Evolutionary conservation across 2,888 invertebrate species (phyloP).

Genomic region (Deilephila elpenor): DNA sequence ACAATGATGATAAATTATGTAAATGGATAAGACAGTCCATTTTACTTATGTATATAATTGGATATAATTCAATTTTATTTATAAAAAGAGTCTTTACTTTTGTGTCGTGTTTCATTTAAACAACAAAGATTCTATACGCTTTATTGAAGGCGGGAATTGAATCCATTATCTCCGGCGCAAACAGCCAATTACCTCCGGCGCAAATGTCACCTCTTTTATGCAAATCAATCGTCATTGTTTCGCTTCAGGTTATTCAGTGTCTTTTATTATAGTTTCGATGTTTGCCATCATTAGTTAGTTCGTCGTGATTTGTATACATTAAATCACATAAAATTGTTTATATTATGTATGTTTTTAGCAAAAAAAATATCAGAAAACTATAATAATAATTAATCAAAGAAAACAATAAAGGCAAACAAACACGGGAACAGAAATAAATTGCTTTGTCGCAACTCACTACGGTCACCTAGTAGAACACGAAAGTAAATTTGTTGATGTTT

Average conservation of each 20-base stretch:
- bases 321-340: no score
- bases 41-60: not conserved
- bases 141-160: no score
- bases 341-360: not conserved
- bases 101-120: no score
- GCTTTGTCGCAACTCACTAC: not conserved
- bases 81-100: not conserved
- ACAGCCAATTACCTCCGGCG: no score
- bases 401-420: constrained; percentile 14
- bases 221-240: no score
- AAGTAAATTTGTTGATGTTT: not conserved
- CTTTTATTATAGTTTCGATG: no score
- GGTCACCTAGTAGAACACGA: not conserved
- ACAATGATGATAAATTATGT: not conserved
- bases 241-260: no score
- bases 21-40: not conserved
- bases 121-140: no score
- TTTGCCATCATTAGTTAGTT: no score
- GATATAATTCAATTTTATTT: not conserved
- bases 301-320: no score
- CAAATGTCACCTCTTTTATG: no score
- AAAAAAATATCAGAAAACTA: not conserved
- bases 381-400: not conserved
- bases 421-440: not conserved
- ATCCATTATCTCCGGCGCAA: no score